phyloP scores from a whole-genome alignment of 2,113 vertebrate genomes.

The Falco punctatus region DNA sequence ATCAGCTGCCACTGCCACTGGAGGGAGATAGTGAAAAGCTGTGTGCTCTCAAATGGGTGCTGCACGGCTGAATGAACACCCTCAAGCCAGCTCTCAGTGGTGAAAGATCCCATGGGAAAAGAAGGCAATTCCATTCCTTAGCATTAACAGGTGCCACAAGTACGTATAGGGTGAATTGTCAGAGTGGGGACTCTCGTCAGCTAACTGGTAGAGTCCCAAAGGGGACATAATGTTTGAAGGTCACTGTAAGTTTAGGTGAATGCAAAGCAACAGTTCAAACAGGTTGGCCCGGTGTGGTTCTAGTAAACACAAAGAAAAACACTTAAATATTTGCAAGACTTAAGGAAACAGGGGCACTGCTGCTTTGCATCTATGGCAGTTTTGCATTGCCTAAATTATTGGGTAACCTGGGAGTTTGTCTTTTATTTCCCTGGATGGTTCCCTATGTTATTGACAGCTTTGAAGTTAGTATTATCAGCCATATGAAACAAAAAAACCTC shows the following conservation, averaged over 20 bases:
- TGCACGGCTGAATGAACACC: not conserved
- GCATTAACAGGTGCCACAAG: not conserved
- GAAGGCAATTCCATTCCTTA: not conserved
- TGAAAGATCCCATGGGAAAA: not conserved
- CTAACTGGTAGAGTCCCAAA: not conserved
- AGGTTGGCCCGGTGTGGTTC: not conserved
- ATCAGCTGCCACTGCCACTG: not conserved
- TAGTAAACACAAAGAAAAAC: not conserved
- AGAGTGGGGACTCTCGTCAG: not conserved
- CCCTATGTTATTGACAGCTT: not conserved
- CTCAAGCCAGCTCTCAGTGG: not conserved
- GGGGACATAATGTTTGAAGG: not conserved
- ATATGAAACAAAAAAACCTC: not conserved
- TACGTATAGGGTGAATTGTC: not conserved
- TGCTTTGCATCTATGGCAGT: not conserved
- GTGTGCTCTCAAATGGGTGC: not conserved
- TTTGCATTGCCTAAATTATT: not conserved
- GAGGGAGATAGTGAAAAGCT: not conserved
- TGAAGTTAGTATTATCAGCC: not conserved
- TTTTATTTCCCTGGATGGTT: not conserved
- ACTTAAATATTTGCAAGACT: not conserved
- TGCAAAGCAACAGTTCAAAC: not conserved
- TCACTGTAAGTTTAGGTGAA: not conserved
- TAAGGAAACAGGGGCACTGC: not conserved
- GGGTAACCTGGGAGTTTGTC: not conserved